Evolutionary conservation across 2,113 vertebrate species (phyloP).

Genomic region (Bubo scandiacus): DNA sequence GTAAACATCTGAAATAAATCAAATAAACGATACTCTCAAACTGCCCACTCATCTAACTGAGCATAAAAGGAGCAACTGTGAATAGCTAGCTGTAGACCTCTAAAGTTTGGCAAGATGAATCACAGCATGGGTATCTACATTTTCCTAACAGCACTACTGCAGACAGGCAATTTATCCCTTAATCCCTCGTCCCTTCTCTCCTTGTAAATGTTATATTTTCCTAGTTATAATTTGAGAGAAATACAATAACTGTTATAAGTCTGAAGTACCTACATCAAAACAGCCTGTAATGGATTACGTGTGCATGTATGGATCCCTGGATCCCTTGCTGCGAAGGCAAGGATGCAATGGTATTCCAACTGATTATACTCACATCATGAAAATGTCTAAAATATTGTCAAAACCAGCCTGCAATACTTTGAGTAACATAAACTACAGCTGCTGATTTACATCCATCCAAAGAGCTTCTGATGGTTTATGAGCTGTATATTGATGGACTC

Average conservation of each 20-base stretch:
- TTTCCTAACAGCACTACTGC: not conserved
- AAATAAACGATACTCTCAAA: not conserved
- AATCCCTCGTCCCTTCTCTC: not conserved
- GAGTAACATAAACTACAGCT: not conserved
- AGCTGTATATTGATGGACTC: not conserved
- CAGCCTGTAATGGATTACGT: not conserved
- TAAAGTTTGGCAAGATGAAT: not conserved
- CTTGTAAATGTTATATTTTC: not conserved
- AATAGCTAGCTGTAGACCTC: not conserved
- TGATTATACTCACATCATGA: not conserved
- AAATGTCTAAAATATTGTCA: not conserved
- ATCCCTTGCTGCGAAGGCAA: not conserved
- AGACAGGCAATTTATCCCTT: not conserved
- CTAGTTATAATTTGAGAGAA: not conserved
- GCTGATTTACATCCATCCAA: not conserved
- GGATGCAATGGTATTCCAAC: not conserved
- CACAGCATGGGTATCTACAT: not conserved
- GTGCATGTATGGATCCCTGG: not conserved
- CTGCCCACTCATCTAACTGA: not conserved
- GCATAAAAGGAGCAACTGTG: not conserved
- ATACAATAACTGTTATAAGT: not conserved
- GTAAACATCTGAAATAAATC: not conserved
- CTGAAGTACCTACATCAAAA: not conserved
- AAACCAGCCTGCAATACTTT: not conserved
- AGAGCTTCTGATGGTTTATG: not conserved